Conservation (phyloP, 1,140 invertebrate genomes). For the Cydia fagiglandana region DNA sequence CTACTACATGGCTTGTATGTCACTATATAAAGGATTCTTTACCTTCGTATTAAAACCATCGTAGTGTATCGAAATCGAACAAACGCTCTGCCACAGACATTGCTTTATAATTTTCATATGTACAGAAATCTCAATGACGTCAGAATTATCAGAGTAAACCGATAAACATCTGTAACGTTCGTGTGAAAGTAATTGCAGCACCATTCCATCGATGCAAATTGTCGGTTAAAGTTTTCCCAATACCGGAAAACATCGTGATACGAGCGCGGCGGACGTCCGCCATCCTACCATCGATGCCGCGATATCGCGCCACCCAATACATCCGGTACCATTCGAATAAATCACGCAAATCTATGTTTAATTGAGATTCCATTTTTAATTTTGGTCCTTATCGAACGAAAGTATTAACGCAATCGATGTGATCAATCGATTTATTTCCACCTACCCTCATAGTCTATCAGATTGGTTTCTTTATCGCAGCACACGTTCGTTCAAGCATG, state of each 20-base stretch:
- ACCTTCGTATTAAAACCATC: no score
- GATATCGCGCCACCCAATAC: constrained; percentile 3
- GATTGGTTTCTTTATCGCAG: constrained; percentile 24
- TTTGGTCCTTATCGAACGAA: background rate
- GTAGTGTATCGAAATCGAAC: no score
- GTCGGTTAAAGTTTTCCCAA: constrained; percentile 25
- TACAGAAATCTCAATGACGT: background rate
- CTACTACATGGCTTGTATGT: no score
- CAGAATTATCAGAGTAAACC: background rate
- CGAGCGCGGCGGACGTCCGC: constrained; percentile 11
- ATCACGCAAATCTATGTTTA: background rate
- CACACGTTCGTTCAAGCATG: constrained; percentile 26
- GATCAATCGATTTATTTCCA: background rate
- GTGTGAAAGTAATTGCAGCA: constrained; percentile 4
- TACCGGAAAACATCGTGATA: constrained; percentile 25
- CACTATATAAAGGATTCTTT: no score
- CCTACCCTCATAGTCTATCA: constrained; percentile 2
- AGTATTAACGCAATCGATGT: background rate
- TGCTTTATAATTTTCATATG: background rate
- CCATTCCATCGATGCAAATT: constrained; percentile 6
- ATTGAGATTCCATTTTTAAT: background rate
- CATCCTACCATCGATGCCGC: background rate
- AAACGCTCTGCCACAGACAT: no score
- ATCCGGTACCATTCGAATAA: background rate
- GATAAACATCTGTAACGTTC: background rate